These are phyloP conservation scores for Lithophane leautieri DNA, from an alignment of 2,888 invertebrate species.

Conservation along the genomic window DNA sequence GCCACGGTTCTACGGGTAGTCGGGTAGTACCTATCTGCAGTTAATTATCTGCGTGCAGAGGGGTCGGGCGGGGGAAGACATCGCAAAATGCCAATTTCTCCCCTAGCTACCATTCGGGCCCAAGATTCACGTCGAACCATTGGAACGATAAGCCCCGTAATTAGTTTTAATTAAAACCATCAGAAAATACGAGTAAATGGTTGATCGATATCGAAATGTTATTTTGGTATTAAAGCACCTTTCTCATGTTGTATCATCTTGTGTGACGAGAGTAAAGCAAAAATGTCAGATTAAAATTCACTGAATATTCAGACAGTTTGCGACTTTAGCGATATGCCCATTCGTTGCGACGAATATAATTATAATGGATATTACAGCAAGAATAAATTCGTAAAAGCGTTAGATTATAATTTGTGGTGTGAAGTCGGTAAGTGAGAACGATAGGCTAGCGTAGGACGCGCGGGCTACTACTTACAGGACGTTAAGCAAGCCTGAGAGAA, in stretches of 20 bases:
- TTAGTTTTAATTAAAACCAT: constrained; percentile 88
- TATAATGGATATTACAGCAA: constrained; percentile 22
- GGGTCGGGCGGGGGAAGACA: constrained; percentile 82
- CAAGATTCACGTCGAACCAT: constrained; percentile 80
- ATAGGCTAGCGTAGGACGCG: constrained; percentile 52
- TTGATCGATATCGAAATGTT: constrained; percentile 71
- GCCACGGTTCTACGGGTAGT: constrained; percentile 73
- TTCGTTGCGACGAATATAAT: constrained; percentile 46
- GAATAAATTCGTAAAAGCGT: constrained; percentile 25
- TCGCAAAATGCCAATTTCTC: constrained; percentile 83
- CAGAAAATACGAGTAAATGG: constrained; percentile 76
- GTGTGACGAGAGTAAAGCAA: constrained; percentile 32
- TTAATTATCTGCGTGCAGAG: constrained; percentile 87
- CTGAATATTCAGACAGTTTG: constrained; percentile 57
- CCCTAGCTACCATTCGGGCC: constrained; percentile 76
- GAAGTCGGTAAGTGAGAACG: constrained; percentile 74
- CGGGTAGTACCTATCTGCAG: constrained; percentile 87
- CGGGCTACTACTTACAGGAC: constrained; percentile 21
- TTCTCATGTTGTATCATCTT: constrained; percentile 61
- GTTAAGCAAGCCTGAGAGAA: constrained; percentile 50
- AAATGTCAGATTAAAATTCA: constrained; percentile 50
- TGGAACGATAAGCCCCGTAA: constrained; percentile 82
- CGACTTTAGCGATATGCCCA: constrained; percentile 53
- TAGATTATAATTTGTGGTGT: constrained; percentile 50
- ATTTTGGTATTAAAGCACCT: constrained; percentile 64